Evolutionary conservation across 2,113 vertebrate species (phyloP).

Genomic region (Artemisiospiza belli): DNA sequence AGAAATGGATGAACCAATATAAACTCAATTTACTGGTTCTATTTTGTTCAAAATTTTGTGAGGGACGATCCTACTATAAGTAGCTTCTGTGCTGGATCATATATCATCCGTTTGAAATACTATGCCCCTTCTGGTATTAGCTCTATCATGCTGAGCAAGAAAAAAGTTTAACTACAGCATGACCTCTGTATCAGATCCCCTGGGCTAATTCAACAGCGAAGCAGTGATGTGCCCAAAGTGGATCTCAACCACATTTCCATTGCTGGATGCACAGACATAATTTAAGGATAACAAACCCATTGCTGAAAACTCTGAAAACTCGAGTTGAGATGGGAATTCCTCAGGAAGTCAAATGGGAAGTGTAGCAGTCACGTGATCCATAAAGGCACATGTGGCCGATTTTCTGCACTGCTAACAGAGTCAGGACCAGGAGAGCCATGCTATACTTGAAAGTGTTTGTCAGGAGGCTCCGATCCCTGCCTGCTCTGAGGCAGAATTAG

Average conservation of each 20-base stretch:
- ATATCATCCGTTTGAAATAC: not conserved
- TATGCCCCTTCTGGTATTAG: not conserved
- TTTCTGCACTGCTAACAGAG: not conserved
- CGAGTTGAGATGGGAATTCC: not conserved
- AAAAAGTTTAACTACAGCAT: not conserved
- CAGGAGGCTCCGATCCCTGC: fast-evolving
- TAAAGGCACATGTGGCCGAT: not conserved
- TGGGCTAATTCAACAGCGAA: not conserved
- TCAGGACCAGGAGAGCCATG: not conserved
- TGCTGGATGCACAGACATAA: not conserved
- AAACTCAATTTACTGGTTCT: not conserved
- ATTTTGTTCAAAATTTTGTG: not conserved
- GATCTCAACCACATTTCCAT: not conserved
- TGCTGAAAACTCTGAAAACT: not conserved
- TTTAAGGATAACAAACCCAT: not conserved
- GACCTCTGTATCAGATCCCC: not conserved
- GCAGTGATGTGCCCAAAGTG: not conserved
- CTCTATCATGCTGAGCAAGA: not conserved
- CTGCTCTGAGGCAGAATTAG: not conserved
- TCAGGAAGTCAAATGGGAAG: not conserved
- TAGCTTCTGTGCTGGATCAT: not conserved
- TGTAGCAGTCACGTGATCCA: not conserved
- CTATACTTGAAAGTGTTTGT: not conserved
- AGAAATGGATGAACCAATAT: not conserved
- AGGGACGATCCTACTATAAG: not conserved